A percentile compares a stretch with the other conserved stretches of the same genome.
These are phyloP conservation scores for Mythimna loreyi DNA, from an alignment of 2,888 invertebrate genomes.

Conservation along the genomic window DNA sequence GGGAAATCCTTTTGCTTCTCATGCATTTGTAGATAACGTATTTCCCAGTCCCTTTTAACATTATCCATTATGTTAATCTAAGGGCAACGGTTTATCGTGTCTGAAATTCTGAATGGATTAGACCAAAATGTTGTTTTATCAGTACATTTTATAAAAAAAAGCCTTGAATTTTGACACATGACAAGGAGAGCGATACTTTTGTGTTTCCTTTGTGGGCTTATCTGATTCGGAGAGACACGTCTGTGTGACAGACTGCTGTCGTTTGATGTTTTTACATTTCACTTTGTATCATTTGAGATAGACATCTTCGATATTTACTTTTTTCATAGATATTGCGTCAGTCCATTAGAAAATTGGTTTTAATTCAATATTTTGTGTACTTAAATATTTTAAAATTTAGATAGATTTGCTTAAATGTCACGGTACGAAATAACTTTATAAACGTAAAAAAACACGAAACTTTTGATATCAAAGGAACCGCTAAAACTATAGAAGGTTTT, in stretches of 20 bases:
- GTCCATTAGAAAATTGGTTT: conserved; percentile 16
- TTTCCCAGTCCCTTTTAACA: conserved; percentile 82
- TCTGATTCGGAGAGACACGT: conserved; percentile 45
- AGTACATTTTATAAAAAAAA: conserved; percentile 66
- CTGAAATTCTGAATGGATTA: conserved; percentile 77
- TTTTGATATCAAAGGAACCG: too few relatives aligned
- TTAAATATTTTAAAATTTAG: too few relatives aligned
- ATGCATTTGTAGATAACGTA: conserved; percentile 79
- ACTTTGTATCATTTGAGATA: conserved; percentile 12
- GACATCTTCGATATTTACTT: conserved; percentile 10
- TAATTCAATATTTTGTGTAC: background rate
- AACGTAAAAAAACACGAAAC: too few relatives aligned
- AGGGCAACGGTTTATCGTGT: conserved; percentile 81
- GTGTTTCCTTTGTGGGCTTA: conserved; percentile 54
- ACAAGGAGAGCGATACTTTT: conserved; percentile 63
- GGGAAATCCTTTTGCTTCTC: conserved; percentile 80
- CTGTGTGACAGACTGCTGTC: conserved; percentile 26
- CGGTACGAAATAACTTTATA: too few relatives aligned
- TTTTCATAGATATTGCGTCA: background rate
- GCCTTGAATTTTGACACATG: conserved; percentile 67
- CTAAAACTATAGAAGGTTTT: too few relatives aligned
- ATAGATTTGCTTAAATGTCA: too few relatives aligned
- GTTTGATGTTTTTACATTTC: conserved; percentile 48
- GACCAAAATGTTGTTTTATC: conserved; percentile 76
- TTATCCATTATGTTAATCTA: conserved; percentile 85